Base-by-base conservation (phyloP, 2,888 invertebrate species). In the Pherbina coryleti region DNA sequence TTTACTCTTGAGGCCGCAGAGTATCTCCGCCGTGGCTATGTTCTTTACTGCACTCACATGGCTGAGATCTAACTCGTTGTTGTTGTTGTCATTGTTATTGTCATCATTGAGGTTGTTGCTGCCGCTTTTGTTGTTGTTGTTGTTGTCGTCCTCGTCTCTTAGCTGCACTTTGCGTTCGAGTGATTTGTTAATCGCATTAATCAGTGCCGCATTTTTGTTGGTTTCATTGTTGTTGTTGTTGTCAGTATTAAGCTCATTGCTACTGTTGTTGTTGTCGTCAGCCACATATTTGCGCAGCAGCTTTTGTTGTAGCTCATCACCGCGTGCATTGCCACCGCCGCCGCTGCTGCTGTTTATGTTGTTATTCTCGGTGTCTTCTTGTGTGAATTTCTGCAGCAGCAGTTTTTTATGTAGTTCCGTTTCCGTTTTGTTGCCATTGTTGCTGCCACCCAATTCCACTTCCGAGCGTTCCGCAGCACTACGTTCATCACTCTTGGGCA, bases 1-100 rank as follows among this genome's bases (percentile, higher is more conserved):
- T 79, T 87, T 87, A 79, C 84, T 87, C 81, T 87, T 87, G 1
- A 87, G 83, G 0, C 87, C 87, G 73, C 87, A 87, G 19, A 87
- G 78, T 11, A 87, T 87, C 77, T 87, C 87, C 0, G 87, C 87
- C 1, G 87, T 87, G 37, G 87, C 87, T 77, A 87, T 88, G 70
- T 85, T 87, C 77, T 88, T 88, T 37, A 88, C 88, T 57, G 87
- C 85, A n/a, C 78, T 81, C 37, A 80, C 77, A 49, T 81, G 72
- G 60, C 84, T 87, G 79, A 86, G 74, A 77, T 86, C 87, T 62
- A 85, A 62, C 57, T 87, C 84, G 81, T 83, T 85, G 71, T 85
- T 83, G 78, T 86, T 85, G 81, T 86, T 86, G 80, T 82, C 86
- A 79, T 83, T 81, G 44, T 79, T 82, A 60, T 82, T 82, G 67